Evolutionary conservation across 2,888 invertebrate species (phyloP), one percentile per base, ranked within the genome.

Genomic region (Campopleginae sp.): DNA sequence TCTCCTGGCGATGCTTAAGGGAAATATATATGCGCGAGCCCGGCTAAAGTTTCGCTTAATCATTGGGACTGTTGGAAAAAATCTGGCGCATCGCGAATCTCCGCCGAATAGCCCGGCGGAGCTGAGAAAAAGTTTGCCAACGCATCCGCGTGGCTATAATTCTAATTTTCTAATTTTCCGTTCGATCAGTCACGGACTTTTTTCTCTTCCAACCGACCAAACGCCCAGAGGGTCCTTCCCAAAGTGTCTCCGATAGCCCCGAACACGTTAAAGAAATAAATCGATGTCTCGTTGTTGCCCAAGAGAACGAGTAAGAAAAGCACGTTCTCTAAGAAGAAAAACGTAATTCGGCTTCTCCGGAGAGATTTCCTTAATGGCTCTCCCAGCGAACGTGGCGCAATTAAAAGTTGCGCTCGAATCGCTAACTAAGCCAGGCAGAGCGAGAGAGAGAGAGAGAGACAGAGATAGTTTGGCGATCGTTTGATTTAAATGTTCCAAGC

Each of bases 341-440:
- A 89, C 86, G 84, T 88, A 88, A 86, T 86, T 87, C 88, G 70
- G 82, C 80, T 85, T 76, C 90, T 86, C 88, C 75, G 80, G 77
- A 85, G 88, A 88, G 88, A 90, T 86, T 80, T 81, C 89, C 89
- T 80, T 91, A 92, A 93, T 92, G 91, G 90, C 90, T 89, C 92
- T 92, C 91, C 87, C 90, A 92, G 90, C 91, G 90, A 89, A 86
- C 89, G 89, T 88, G 89, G 91, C 89, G 92, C 93, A 93, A 93
- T 93, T 93, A 93, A 93, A 93, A 93, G 92, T 93, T 93, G 92
- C 89, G 92, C 91, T 90, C 88, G 89, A 88, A 89, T 89, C 92
- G n/a, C n/a, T 90, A 92, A 93, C 92, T 92, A 92, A 93, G 90
- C 89, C 89, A 89, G 48, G 12, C 44, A 66, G 66, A 19, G 23